Evolutionary conservation across 1,140 invertebrate genomes (phyloP).

Genomic region (Augochlora pura): DNA sequence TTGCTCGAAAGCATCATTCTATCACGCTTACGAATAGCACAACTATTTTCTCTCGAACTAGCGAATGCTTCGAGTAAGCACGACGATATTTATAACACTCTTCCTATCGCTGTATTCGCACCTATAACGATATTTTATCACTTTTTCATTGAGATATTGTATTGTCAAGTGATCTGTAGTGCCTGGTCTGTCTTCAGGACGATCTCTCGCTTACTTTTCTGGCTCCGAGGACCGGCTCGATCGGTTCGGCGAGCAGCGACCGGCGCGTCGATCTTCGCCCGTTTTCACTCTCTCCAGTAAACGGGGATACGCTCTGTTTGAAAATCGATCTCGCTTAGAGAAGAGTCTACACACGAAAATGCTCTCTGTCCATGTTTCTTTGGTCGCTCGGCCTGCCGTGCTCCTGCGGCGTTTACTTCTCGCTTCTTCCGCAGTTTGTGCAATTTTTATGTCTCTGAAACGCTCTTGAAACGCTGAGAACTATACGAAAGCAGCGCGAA

Average conservation of each 20-base stretch:
- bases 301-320: not conserved
- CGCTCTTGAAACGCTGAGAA: conserved; percentile 42
- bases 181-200: conserved; percentile 19
- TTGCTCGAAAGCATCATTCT: not conserved
- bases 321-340: not conserved
- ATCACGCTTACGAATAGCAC: not conserved
- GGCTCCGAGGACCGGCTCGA: conserved; percentile 42
- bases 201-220: conserved; percentile 37
- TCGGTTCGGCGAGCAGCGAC: conserved; percentile 56
- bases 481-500: conserved; percentile 39
- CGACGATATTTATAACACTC: not conserved
- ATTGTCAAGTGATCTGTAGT: conserved; percentile 18
- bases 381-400: conserved; percentile 73
- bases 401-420: conserved; percentile 67
- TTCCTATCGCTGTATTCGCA: not conserved
- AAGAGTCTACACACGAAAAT: conserved; percentile 26
- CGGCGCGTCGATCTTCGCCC: not conserved
- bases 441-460: conserved; percentile 40
- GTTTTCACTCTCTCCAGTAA: not conserved
- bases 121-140: not conserved
- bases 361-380: conserved; percentile 73
- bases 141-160: not conserved
- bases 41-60: not conserved
- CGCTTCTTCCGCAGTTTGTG: conserved; percentile 51
- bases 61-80: not conserved